Evolutionary conservation across 2,113 vertebrate species (phyloP).

Genomic region (Tachuris rubrigastra): DNA sequence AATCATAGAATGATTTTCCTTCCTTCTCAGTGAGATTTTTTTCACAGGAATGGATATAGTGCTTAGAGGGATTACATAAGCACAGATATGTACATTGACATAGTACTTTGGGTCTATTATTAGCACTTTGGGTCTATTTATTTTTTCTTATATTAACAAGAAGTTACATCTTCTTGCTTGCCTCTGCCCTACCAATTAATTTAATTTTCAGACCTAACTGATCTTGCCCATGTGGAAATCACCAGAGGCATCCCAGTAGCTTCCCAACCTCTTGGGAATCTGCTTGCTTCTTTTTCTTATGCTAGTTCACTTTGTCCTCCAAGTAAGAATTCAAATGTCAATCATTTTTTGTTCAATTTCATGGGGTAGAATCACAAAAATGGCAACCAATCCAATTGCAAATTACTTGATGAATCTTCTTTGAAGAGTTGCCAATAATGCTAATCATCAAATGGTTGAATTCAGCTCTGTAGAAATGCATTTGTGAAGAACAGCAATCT

Average conservation of each 20-base stretch:
- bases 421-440: slow-evolving; percentile 97
- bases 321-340: slow-evolving; percentile 79
- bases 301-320: slow-evolving; percentile 56
- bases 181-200: background rate
- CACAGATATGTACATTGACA: background rate
- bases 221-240: slow-evolving; percentile 20
- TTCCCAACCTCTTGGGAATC: slow-evolving; percentile 24
- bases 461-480: slow-evolving; percentile 86
- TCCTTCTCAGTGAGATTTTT: background rate
- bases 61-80: background rate
- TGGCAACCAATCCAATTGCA: slow-evolving; percentile 83
- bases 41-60: background rate
- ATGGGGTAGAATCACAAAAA: slow-evolving; percentile 79
- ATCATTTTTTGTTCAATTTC: slow-evolving; percentile 80
- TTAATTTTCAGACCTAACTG: slow-evolving; percentile 3
- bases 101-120: background rate
- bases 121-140: background rate
- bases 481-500: slow-evolving; percentile 93
- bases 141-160: background rate
- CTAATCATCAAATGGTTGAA: slow-evolving; percentile 93
- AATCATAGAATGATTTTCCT: background rate
- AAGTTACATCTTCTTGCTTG: background rate
- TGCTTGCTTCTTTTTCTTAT: slow-evolving; percentile 53
- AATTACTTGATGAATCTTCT: slow-evolving; percentile 91
- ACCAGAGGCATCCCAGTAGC: slow-evolving; percentile 22